phyloP scores from a whole-genome alignment of 2,797 vertebrate species.

The Merluccius polli region DNA sequence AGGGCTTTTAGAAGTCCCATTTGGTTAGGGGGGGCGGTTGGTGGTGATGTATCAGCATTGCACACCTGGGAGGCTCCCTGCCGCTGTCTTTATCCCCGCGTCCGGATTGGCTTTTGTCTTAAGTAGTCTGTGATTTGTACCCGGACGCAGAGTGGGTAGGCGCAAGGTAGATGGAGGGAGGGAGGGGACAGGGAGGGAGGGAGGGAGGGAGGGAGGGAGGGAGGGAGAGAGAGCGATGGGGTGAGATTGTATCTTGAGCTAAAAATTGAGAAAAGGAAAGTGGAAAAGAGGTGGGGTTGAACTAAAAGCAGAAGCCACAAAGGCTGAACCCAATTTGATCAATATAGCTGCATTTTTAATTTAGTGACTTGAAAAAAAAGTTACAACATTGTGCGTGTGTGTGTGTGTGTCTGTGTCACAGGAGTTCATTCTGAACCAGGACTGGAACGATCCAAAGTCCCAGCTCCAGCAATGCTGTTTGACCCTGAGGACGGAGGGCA shows the following conservation, averaged over 20 bases:
- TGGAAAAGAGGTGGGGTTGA: constrained; percentile 23
- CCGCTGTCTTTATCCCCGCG: constrained; percentile 59
- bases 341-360: constrained; percentile 14
- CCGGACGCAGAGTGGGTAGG: constrained; percentile 26
- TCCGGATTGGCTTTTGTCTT: constrained; percentile 67
- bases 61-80: constrained; percentile 69
- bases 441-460: constrained; percentile 99
- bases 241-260: too few species aligned
- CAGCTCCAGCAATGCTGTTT: constrained; percentile 98
- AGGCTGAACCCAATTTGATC: constrained; percentile 5
- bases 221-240: too few species aligned
- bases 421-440: constrained; percentile 99
- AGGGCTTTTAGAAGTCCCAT: constrained; percentile 73
- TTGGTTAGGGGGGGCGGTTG: constrained; percentile 46
- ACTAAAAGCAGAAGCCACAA: not conserved
- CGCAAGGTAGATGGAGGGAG: not conserved
- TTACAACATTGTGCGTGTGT: constrained; percentile 20
- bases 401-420: constrained; percentile 54
- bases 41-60: constrained; percentile 57
- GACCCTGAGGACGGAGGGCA: constrained; percentile 94
- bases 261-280: constrained; percentile 44
- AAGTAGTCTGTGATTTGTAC: constrained; percentile 72
- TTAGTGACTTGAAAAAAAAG: not conserved
- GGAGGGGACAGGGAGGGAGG: constrained; percentile 28
- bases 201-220: too few species aligned